Conservation (phyloP, 53 echinoderm and acorn worm species). For the Crossaster papposus region DNA sequence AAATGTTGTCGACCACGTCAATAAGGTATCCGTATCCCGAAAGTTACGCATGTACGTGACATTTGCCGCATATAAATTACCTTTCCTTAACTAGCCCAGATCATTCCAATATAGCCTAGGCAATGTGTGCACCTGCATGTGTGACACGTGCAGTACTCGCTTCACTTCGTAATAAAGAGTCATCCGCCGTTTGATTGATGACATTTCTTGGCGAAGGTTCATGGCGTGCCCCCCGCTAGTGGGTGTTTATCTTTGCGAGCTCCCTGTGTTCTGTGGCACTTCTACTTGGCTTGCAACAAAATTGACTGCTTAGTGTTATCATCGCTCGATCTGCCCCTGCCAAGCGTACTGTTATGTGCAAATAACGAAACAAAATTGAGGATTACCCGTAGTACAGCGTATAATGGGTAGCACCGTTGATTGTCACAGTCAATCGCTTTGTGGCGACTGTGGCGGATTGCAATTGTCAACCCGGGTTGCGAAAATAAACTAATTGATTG, state of each 20-base stretch:
- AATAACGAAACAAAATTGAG: not conserved
- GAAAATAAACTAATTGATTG: constrained; percentile 29
- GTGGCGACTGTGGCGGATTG: not conserved
- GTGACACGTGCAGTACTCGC: not conserved
- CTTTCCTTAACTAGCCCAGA: no score
- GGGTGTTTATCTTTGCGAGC: constrained; percentile 17
- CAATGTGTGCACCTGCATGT: no score
- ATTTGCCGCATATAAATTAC: no score
- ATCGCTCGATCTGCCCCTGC: not conserved
- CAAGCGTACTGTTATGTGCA: not conserved
- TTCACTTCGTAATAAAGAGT: constrained; percentile 9
- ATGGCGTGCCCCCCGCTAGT: not conserved
- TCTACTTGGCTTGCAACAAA: not conserved
- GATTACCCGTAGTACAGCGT: not conserved
- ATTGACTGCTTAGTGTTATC: constrained; percentile 38
- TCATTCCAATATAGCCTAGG: no score
- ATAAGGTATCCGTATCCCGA: no score
- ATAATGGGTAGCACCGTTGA: not conserved
- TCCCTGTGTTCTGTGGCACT: not conserved
- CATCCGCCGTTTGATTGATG: constrained; percentile 17
- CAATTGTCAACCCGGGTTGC: not conserved
- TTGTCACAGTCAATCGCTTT: not conserved
- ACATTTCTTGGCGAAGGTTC: constrained; percentile 13
- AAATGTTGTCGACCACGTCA: no score
- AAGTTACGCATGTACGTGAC: no score